Conservation (phyloP, 2,888 invertebrate species). For the Myopa testacea region DNA sequence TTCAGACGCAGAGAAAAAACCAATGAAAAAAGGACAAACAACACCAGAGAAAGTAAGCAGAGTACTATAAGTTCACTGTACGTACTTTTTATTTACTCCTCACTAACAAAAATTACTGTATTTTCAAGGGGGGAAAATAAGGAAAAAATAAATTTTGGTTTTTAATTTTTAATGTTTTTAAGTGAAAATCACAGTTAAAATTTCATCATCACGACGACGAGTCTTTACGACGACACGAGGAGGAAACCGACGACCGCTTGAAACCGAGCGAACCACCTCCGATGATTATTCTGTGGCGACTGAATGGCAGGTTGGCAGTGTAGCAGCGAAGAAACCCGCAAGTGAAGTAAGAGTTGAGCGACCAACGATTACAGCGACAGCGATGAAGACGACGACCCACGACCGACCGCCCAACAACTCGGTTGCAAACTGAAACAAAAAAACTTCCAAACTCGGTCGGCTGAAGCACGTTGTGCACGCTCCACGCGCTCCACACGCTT, state of each 20-base stretch:
- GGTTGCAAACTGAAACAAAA: background rate
- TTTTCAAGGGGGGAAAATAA: background rate
- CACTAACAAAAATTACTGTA: background rate
- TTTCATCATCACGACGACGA: slow-evolving; percentile 11
- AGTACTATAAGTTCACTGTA: too few species aligned
- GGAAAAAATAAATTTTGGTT: background rate
- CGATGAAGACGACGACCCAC: background rate
- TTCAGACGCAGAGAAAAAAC: too few species aligned
- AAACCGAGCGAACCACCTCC: background rate
- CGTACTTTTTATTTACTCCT: too few species aligned
- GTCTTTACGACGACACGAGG: background rate
- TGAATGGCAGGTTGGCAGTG: slow-evolving; percentile 6
- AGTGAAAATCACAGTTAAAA: slow-evolving; percentile 17
- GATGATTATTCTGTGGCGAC: slow-evolving; percentile 27
- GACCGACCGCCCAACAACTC: background rate
- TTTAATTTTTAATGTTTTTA: background rate
- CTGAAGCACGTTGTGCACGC: background rate
- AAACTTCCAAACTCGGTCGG: background rate
- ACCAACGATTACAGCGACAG: background rate
- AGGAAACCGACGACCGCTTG: slow-evolving; percentile 6
- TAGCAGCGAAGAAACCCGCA: background rate
- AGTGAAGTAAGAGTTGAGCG: slow-evolving; percentile 1
- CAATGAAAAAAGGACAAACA: too few species aligned
- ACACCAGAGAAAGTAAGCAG: too few species aligned
- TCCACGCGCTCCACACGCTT: too few species aligned